Conservation (phyloP, 1,140 invertebrate genomes). For the Drosophila watanabei region DNA sequence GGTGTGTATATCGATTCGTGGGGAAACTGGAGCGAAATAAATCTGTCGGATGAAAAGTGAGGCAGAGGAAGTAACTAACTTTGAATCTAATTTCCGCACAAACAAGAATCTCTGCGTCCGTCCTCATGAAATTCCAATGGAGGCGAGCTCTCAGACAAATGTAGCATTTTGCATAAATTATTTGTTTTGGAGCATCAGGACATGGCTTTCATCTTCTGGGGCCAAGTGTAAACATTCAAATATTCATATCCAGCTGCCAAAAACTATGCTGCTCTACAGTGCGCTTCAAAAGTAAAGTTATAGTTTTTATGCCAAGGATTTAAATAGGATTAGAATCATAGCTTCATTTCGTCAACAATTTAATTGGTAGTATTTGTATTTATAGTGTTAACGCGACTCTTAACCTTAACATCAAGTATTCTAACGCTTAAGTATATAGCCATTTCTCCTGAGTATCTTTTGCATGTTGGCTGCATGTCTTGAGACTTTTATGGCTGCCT, state of each 20-base stretch:
- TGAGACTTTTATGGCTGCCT: constrained; percentile 10
- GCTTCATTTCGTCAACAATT: background rate
- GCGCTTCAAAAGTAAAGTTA: background rate
- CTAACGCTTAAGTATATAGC: background rate
- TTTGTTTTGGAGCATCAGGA: constrained; percentile 13
- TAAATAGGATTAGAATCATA: background rate
- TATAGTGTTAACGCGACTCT: background rate
- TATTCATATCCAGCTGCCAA: constrained; percentile 17
- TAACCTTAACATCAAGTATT: background rate
- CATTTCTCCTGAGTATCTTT: background rate
- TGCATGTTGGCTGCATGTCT: constrained; percentile 10
- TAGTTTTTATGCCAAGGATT: background rate
- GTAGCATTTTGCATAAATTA: constrained; percentile 26
- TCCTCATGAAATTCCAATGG: background rate
- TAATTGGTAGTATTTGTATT: background rate
- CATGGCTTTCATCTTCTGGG: background rate
- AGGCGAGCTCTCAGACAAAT: constrained; percentile 4
- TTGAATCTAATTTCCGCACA: constrained; percentile 25
- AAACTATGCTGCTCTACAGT: constrained; percentile 5
- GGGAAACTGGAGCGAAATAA: constrained; percentile 26
- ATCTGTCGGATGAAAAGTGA: constrained; percentile 15
- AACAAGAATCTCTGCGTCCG: constrained; percentile 1
- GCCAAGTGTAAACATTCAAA: constrained; percentile 25
- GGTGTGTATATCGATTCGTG: constrained; percentile 34
- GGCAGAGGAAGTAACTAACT: constrained; percentile 14